These are phyloP conservation scores for Cyphomyrmex costatus DNA, from an alignment of 1,140 invertebrate species.

Conservation along the genomic window DNA sequence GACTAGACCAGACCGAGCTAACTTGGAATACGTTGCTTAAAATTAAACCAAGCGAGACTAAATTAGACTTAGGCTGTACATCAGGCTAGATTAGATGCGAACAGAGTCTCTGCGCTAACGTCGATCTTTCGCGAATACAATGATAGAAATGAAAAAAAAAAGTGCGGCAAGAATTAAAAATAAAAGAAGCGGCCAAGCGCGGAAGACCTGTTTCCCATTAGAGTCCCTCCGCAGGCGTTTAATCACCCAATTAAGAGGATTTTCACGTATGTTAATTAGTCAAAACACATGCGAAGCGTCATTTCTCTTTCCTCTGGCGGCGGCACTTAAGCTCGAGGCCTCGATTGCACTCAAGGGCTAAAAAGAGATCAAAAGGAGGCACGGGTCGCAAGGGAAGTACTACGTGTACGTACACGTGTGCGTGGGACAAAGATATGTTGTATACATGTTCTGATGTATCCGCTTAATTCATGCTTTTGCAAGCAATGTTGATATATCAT, in stretches of 20 bases:
- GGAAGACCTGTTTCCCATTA: slow-evolving; percentile 71
- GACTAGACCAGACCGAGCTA: slow-evolving; percentile 6
- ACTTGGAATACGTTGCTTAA: slow-evolving; percentile 26
- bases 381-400: slow-evolving; percentile 70
- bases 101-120: not conserved
- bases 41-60: slow-evolving; percentile 44
- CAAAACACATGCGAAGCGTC: slow-evolving; percentile 82
- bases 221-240: slow-evolving; percentile 77
- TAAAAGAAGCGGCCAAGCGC: not conserved
- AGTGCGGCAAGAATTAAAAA: slow-evolving; percentile 1
- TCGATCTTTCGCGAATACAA: slow-evolving; percentile 39
- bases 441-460: not conserved
- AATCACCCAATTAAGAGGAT: slow-evolving; percentile 83
- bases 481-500: not conserved
- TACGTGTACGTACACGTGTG: slow-evolving; percentile 39
- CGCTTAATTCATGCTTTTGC: slow-evolving; percentile 35
- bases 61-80: slow-evolving; percentile 48
- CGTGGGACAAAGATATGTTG: not conserved
- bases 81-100: slow-evolving; percentile 27
- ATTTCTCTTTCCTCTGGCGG: slow-evolving; percentile 31
- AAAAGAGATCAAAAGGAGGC: slow-evolving; percentile 80
- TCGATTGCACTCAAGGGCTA: slow-evolving; percentile 75
- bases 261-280: slow-evolving; percentile 85
- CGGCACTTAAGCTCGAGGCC: slow-evolving; percentile 61
- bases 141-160: not conserved